Base-by-base conservation (phyloP, 2,797 vertebrate genomes). In the Urocyon cinereoargenteus region DNA sequence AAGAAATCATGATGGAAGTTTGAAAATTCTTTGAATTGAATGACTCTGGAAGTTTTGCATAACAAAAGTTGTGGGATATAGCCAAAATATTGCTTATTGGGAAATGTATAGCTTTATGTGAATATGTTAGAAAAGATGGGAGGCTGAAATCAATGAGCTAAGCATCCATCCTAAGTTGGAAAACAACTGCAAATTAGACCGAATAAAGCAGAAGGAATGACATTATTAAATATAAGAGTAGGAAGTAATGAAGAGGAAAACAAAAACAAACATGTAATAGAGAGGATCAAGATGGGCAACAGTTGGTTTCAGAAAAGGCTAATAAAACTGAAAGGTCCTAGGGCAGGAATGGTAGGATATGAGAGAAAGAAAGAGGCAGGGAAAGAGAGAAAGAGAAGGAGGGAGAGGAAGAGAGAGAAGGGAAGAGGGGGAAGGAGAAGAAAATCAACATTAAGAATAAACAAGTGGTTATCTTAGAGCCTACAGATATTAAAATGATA, bases 151-250 rank as follows among this genome's bases (percentile, higher is more conserved):
- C 36, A 70, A 49, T 62, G 40, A 87, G 10, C 53, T 84, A 36
- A 66, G 13, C 6, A 61, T 77, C 40, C 16, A 64, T 78, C 40
- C 34, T 87, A 53, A 55, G 6, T 31, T 82, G 40, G 28, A 70
- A 87, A 95, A 81, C 81, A 91, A 72, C 53, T 75, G 40, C 22
- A 87, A 75, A 45, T 83, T 68, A 77, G n/a, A 62, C 28, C 40
- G 31, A 75, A 81, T 5, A 96, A 96, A 75, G 51, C 2, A 24
- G 49, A 49, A 90, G 61, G 68, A 94, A 86, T 45, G 59, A 62
- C 16, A 61, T 51, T 24, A 55, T 61, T 75, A 34, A 84, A 85
- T 34, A 26, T 64, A 28, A 73, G 34, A 81, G n/a, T 75, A 87
- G 40, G 77, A 87, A 96, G 5, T 45, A 51, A 87, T 61, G 26